Conservation (phyloP, 2,888 invertebrate genomes). For the Tipula helvola region DNA sequence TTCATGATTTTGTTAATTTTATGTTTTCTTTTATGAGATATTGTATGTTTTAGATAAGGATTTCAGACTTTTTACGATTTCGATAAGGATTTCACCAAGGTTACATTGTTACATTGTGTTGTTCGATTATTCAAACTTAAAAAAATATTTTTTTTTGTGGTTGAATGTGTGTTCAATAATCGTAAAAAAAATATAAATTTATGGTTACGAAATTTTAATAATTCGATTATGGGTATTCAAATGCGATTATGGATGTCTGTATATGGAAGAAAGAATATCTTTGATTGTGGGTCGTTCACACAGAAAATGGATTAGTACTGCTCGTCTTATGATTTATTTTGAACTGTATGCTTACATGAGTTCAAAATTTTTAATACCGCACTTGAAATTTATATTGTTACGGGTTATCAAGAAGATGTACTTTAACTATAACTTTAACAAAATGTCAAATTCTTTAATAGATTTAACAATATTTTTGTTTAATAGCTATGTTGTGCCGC, state of each 20-base stretch:
- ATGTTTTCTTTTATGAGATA: neutral
- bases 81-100: neutral
- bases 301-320: too few relatives aligned
- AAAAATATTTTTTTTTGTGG: neutral
- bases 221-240: neutral
- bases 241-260: neutral
- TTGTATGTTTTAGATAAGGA: neutral
- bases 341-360: too few relatives aligned
- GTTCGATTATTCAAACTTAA: neutral
- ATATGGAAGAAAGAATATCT: neutral
- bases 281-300: neutral
- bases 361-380: too few relatives aligned
- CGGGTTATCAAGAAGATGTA: too few relatives aligned
- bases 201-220: neutral
- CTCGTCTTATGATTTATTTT: too few relatives aligned
- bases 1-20: constrained; percentile 4
- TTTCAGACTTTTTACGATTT: neutral
- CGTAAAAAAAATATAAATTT: neutral
- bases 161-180: neutral
- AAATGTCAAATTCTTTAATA: too few relatives aligned
- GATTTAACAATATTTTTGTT: too few relatives aligned
- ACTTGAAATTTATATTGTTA: too few relatives aligned
- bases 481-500: too few relatives aligned
- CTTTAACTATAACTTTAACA: too few relatives aligned
- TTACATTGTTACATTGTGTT: neutral